Base-by-base conservation (phyloP, 2,888 invertebrate genomes). In the Steinernema carpocapsae region DNA sequence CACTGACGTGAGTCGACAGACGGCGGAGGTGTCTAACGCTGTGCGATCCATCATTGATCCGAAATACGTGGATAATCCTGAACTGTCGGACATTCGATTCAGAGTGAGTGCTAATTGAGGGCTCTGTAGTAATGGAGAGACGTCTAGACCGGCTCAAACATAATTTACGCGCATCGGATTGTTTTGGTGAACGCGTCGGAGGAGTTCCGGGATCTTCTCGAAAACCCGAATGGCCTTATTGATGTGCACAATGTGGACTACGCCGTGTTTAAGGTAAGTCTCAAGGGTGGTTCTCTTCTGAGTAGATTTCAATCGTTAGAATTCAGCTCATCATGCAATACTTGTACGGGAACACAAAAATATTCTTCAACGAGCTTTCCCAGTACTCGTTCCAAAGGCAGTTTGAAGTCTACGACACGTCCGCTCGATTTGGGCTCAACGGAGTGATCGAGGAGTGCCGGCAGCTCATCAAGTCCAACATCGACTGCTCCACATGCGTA, bases 121-220 rank as follows among this genome's bases (percentile, higher is more conserved):
- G 71, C 0, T 17, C 10, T 22, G 19, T 19, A 22, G 24, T 48
- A 43, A 32, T 45, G 32, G 12, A 48, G 12, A 19, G 12, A 19
- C 26, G 7, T 71, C 72, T 46, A 79, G 75, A 76, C 81, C 72
- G 94, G 94, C 88, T 94, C 94, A 0, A 91, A 94, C 78, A 91
- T 94, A 29, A 94, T 95, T 89, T 95, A 94, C 88, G 95, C 94
- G 0, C 95, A 95, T 89, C 94, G 94, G 89, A 94, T 95, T 79
- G 94, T 95, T 46, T 90, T 95, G 75, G 94, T 95, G 64, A 95
- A 94, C 72, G 83, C 81, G 19, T 84, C 83, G 14, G 75, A 77
- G 4, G 72, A 76, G 46, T 81, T 84, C 75, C 71, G 77, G 22
- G 48, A 76, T 10, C 72, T 83, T 10, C 72, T 80, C 84, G 74